Conservation (phyloP, 2,113 vertebrate genomes). For the Lasiurus cinereus region DNA sequence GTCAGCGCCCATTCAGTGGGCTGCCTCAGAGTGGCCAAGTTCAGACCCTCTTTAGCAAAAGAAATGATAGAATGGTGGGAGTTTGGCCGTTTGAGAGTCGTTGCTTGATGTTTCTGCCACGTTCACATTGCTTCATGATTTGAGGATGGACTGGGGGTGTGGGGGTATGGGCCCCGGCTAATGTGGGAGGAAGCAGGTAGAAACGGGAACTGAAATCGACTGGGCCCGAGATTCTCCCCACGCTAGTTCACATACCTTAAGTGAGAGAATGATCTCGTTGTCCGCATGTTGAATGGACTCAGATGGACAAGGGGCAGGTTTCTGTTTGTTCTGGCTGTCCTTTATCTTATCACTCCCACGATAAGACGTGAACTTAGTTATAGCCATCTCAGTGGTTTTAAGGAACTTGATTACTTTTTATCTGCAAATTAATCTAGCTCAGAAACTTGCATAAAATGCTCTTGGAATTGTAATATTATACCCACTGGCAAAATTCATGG, state of each 20-base stretch:
- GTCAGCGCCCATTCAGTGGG: not conserved
- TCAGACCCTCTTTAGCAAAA: not conserved
- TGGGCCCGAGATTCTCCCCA: not conserved
- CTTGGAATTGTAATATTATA: not conserved
- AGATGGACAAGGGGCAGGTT: not conserved
- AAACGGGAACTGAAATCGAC: accelerated
- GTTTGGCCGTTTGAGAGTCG: not conserved
- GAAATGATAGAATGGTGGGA: not conserved
- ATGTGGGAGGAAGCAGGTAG: not conserved
- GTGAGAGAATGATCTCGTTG: not conserved
- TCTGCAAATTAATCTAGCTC: not conserved
- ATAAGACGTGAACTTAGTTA: not conserved
- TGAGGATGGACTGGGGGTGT: not conserved
- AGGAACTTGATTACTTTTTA: constrained; percentile 3
- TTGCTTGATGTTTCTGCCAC: not conserved
- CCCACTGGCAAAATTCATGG: not conserved
- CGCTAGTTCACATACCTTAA: not conserved
- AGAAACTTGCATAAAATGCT: constrained; percentile 26
- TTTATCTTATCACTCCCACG: not conserved
- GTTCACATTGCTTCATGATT: not conserved
- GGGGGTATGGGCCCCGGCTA: no score
- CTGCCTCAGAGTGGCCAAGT: not conserved
- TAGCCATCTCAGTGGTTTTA: not conserved
- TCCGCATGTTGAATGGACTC: not conserved
- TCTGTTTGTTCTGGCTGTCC: not conserved